Base-by-base conservation (phyloP, 2,888 invertebrate species). In the Campopleginae sp. region DNA sequence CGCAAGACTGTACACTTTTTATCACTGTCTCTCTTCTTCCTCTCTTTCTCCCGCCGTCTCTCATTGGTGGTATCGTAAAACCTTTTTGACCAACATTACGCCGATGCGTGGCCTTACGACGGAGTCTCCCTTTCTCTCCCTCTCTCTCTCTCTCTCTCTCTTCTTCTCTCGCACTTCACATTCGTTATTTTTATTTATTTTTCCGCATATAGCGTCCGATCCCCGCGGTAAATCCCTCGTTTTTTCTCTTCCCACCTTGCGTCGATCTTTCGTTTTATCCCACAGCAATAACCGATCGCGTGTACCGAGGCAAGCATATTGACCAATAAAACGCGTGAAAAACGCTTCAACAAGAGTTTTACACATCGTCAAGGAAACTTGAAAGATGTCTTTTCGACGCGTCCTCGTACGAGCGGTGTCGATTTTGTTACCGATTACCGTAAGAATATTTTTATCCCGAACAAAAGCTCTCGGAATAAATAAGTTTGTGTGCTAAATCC, bases 301-400 rank as follows among this genome's bases (percentile, higher is more conserved):
- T 61, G 66, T 68, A 65, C 71, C 66, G 46, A 72, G 54, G 42
- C 23, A 31, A 44, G 27, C 51, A 51, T 33, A 33, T 51, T 38
- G 23, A 54, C 77, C 80, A 54, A 84, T 84, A 81, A 81, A 84
- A 84, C 77, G 66, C 77, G 84, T 78, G 77, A 81, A 77, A 84
- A 77, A 81, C 68, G 74, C 77, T 81, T 78, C 5, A 68, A 54
- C 77, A 33, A 54, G 63, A 71, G 80, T 68, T 61, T 83, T 42
- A 42, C 68, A 54, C 66, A 66, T 23, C n/a, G 31, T 14, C 33
- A 77, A 19, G 63, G 42, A 33, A 61, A 19, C 61, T 78, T 46
- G 38, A 68, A 68, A 54, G 23, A 51, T 61, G 33, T 76, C 54
- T 48, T 51, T 23, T 48, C 31, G 46, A 66, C 19, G 68, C 44